Conservation (phyloP, 1,140 invertebrate species). For the Diuraphis noxia region DNA sequence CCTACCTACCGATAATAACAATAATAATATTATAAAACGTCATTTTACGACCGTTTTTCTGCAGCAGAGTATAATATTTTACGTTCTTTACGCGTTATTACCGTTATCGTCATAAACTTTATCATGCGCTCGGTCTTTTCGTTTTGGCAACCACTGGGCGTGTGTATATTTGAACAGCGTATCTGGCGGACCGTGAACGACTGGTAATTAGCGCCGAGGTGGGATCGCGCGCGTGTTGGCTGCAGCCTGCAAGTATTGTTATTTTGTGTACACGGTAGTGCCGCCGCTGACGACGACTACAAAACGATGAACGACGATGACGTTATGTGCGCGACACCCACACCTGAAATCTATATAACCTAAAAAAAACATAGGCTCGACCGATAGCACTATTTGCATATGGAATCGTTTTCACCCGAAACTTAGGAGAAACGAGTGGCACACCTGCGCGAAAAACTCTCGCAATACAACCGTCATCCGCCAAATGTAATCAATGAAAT, state of each 20-base stretch:
- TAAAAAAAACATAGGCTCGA: not conserved
- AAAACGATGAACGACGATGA: not conserved
- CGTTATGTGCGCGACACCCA: slow-evolving; percentile 30
- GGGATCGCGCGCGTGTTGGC: not conserved
- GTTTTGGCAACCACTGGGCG: slow-evolving; percentile 44
- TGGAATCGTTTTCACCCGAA: not conserved
- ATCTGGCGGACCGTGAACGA: slow-evolving; percentile 52
- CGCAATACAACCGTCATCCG: not conserved
- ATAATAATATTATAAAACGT: not conserved
- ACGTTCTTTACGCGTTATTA: not conserved
- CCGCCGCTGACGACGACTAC: not conserved
- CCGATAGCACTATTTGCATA: not conserved
- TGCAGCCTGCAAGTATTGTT: not conserved
- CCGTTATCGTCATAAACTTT: not conserved
- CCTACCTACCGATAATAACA: not conserved
- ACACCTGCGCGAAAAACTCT: slow-evolving; percentile 26
- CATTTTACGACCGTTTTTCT: not conserved
- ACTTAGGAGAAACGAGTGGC: slow-evolving; percentile 1
- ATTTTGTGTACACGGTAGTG: slow-evolving; percentile 10
- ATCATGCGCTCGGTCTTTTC: not conserved
- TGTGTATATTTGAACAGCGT: slow-evolving; percentile 48
- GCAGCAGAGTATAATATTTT: not conserved
- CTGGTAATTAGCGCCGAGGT: slow-evolving; percentile 45
- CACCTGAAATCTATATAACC: slow-evolving; percentile 14
- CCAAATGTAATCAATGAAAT: not conserved